Percentiles rank a stretch among this genome's conserved stretches.
phyloP scores from a whole-genome alignment of 1,140 invertebrate species.

The Copidosoma floridanum region DNA sequence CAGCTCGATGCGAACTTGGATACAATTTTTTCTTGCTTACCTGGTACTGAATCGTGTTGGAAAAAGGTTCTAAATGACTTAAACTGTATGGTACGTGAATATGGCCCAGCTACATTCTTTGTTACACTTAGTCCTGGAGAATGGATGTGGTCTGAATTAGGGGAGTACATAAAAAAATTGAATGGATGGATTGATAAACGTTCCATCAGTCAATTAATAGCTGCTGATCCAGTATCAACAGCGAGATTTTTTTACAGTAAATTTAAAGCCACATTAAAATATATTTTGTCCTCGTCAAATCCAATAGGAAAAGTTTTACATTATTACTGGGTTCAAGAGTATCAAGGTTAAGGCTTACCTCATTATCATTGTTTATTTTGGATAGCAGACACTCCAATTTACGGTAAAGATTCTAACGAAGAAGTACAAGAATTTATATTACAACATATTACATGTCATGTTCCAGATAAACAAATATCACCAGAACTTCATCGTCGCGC shows the following conservation, averaged over 20 bases:
- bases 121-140: slow-evolving; percentile 46
- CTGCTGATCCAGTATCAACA: slow-evolving; percentile 37
- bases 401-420: slow-evolving; percentile 28
- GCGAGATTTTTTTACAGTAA: slow-evolving; percentile 42
- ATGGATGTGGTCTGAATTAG: slow-evolving; percentile 43
- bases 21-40: too few species aligned
- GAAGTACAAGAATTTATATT: slow-evolving; percentile 43
- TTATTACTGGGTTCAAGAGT: slow-evolving; percentile 38
- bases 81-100: too few species aligned
- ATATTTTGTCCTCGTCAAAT: slow-evolving; percentile 35
- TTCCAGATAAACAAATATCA: slow-evolving; percentile 29
- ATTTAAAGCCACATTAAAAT: slow-evolving; percentile 43
- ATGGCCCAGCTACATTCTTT: slow-evolving; percentile 48
- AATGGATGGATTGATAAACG: slow-evolving; percentile 29
- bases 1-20: too few species aligned
- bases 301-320: slow-evolving; percentile 37
- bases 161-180: slow-evolving; percentile 36
- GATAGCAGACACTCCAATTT: slow-evolving; percentile 38
- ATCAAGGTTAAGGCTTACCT: slow-evolving; percentile 38
- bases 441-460: slow-evolving; percentile 39
- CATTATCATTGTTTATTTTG: slow-evolving; percentile 43
- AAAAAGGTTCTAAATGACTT: too few species aligned
- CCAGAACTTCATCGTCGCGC: slow-evolving; percentile 31
- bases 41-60: too few species aligned
- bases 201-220: slow-evolving; percentile 30